Evolutionary conservation across 1,140 invertebrate species (phyloP).

Genomic region (Phocides pigmalion): DNA sequence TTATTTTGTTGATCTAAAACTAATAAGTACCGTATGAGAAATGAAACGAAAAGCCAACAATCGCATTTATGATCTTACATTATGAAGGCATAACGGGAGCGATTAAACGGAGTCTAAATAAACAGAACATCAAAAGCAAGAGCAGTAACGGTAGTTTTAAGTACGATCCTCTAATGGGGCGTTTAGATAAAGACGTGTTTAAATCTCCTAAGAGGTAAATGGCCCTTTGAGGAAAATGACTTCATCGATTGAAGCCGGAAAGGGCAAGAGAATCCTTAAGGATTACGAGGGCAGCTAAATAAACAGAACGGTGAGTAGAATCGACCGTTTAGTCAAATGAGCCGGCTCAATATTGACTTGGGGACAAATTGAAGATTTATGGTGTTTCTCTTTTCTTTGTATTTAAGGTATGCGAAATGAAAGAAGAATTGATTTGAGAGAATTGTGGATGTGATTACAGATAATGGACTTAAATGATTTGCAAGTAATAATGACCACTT

Average conservation of each 20-base stretch:
- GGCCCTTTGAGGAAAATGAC: slow-evolving; percentile 57
- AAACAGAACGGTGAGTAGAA: slow-evolving; percentile 14
- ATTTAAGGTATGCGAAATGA: background rate
- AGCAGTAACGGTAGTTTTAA: slow-evolving; percentile 32
- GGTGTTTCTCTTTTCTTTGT: background rate
- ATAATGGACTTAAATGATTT: background rate
- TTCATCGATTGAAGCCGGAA: slow-evolving; percentile 47
- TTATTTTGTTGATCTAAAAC: no score
- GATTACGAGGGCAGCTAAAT: slow-evolving; percentile 6
- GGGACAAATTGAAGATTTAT: slow-evolving; percentile 20
- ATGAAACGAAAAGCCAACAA: slow-evolving; percentile 1
- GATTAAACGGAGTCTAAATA: slow-evolving; percentile 25
- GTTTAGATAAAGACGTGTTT: slow-evolving; percentile 39
- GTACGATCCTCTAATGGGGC: slow-evolving; percentile 26
- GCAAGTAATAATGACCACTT: no score
- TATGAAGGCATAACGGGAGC: slow-evolving; percentile 1
- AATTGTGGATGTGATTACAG: background rate
- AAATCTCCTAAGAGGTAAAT: slow-evolving; percentile 50
- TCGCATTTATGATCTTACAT: slow-evolving; percentile 14
- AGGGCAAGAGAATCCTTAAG: slow-evolving; percentile 15
- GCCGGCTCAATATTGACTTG: slow-evolving; percentile 17
- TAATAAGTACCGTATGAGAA: background rate
- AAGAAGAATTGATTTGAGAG: background rate
- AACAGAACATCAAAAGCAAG: slow-evolving; percentile 21
- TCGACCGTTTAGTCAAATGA: slow-evolving; percentile 19